Conservation (phyloP, 2,797 vertebrate genomes). For the Tolypeutes matacus region DNA sequence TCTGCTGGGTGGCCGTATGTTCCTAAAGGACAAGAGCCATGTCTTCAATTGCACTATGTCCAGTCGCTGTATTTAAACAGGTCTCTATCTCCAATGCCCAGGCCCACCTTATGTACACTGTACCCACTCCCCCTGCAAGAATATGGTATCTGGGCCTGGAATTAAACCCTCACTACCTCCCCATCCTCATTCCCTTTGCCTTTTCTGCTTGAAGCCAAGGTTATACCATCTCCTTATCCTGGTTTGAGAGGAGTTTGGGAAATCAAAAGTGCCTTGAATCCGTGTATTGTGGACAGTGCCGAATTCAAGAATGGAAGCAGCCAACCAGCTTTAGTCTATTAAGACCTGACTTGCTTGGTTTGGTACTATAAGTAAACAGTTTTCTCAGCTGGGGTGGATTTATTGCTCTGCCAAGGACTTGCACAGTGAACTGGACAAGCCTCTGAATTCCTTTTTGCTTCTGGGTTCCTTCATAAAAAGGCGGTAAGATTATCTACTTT, state of each 20-base stretch:
- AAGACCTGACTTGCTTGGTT: constrained; percentile 68
- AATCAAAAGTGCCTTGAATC: constrained; percentile 65
- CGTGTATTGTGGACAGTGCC: constrained; percentile 59
- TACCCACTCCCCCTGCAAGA: too few species aligned
- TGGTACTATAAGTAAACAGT: constrained; percentile 72
- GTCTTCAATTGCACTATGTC: neutral
- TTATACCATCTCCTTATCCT: neutral
- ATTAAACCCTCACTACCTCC: neutral
- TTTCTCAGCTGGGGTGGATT: constrained; percentile 72
- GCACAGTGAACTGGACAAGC: constrained; percentile 10
- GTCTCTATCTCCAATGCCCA: neutral
- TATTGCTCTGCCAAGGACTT: constrained; percentile 68
- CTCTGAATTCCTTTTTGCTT: neutral
- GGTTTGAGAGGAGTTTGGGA: constrained; percentile 7
- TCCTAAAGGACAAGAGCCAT: neutral
- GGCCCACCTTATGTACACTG: neutral
- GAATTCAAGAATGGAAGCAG: constrained; percentile 67
- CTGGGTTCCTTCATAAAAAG: neutral
- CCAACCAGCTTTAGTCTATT: constrained; percentile 70
- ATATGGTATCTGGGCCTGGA: neutral
- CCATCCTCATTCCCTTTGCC: neutral
- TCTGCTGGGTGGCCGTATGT: neutral
- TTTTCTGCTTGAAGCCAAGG: constrained; percentile 15
- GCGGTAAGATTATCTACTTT: neutral
- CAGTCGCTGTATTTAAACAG: neutral